Conservation (phyloP, 2,888 invertebrate genomes). For the Micropterix aruncella region DNA sequence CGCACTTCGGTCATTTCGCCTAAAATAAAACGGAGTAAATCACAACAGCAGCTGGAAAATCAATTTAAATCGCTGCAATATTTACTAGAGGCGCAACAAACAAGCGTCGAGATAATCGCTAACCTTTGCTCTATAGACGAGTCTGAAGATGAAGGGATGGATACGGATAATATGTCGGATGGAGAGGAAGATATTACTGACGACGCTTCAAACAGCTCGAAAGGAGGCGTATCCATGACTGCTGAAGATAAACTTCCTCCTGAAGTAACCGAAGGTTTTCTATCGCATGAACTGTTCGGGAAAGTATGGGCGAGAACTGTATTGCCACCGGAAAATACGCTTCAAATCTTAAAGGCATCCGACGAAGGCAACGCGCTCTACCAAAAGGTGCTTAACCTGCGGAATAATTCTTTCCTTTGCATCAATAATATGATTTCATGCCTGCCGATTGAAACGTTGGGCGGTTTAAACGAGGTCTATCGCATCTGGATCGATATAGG, state of each 20-base stretch:
- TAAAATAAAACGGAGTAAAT: slow-evolving; percentile 19
- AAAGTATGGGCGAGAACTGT: slow-evolving; percentile 42
- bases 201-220: slow-evolving; percentile 26
- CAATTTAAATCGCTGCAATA: slow-evolving; percentile 34
- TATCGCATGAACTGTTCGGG: slow-evolving; percentile 40
- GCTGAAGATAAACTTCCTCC: slow-evolving; percentile 37
- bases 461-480: slow-evolving; percentile 45
- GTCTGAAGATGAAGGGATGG: slow-evolving; percentile 13
- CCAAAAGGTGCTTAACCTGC: slow-evolving; percentile 40
- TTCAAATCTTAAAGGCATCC: slow-evolving; percentile 35
- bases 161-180: slow-evolving; percentile 3
- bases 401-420: slow-evolving; percentile 52
- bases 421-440: slow-evolving; percentile 53
- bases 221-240: slow-evolving; percentile 16
- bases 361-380: slow-evolving; percentile 30
- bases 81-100: slow-evolving; percentile 51
- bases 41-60: slow-evolving; percentile 27
- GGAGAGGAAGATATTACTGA: slow-evolving; percentile 27
- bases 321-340: slow-evolving; percentile 38
- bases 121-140: slow-evolving; percentile 51
- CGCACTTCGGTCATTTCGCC: slow-evolving; percentile 20
- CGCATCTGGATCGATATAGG: slow-evolving; percentile 54
- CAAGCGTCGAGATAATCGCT: slow-evolving; percentile 54
- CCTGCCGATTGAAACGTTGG: slow-evolving; percentile 46
- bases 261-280: slow-evolving; percentile 45